These are phyloP conservation scores for Drosophila lini DNA, from an alignment of 1,140 invertebrate species.

Conservation along the genomic window DNA sequence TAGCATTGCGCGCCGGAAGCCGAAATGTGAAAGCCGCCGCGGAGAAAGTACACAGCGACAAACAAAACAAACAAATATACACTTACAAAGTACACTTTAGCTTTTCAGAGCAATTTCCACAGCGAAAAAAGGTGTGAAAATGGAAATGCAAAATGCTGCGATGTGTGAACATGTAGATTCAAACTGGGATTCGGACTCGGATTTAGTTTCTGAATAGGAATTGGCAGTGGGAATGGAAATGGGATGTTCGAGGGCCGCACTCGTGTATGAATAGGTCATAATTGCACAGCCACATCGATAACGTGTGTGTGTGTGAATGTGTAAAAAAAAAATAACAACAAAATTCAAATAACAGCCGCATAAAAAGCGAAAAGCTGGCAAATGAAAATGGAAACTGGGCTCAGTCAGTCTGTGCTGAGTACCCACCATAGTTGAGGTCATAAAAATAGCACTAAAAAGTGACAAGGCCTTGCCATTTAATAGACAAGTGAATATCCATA, in stretches of 20 bases:
- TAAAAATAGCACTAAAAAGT: conserved; percentile 25
- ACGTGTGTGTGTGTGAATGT: neutral
- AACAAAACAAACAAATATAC: conserved; percentile 26
- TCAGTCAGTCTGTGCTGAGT: conserved; percentile 9
- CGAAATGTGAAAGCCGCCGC: conserved; percentile 31
- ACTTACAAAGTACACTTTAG: conserved; percentile 17
- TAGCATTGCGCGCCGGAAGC: conserved; percentile 6
- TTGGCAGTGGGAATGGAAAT: conserved; percentile 2
- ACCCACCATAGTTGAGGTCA: conserved; percentile 28
- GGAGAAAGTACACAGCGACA: conserved; percentile 32
- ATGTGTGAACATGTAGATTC: conserved; percentile 24
- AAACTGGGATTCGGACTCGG: conserved; percentile 9
- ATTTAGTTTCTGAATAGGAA: neutral
- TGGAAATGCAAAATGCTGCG: conserved; percentile 23
- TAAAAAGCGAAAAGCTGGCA: conserved; percentile 26
- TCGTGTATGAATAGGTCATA: conserved; percentile 37
- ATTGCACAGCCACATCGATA: conserved; percentile 23
- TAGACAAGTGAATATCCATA: neutral
- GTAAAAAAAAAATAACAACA: conserved; percentile 3
- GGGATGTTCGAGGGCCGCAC: conserved; percentile 23
- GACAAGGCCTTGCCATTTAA: conserved; percentile 10
- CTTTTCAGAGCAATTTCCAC: conserved; percentile 25
- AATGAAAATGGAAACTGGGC: conserved; percentile 40
- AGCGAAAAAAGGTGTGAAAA: conserved; percentile 24
- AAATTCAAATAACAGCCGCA: conserved; percentile 23